A percentile compares a stretch with the other conserved stretches of the same genome.
phyloP scores from a whole-genome alignment of 2,797 vertebrate species.

The Acanthurus leucopareius region DNA sequence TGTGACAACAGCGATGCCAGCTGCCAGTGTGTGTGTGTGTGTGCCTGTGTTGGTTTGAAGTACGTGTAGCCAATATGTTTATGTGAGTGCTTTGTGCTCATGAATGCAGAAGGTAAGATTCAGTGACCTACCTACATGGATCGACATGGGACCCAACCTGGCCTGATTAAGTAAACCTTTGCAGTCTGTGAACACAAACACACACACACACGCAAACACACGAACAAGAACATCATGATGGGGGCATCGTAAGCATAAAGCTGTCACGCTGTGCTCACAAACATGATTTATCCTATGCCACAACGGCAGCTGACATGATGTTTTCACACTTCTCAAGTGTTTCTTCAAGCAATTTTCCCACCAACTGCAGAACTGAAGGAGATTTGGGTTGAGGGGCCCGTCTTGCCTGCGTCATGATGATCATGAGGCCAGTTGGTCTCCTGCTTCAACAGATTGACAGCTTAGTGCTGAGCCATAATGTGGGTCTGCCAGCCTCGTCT shows the following conservation, averaged over 20 bases:
- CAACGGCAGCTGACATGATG: constrained; percentile 25
- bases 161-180: constrained; percentile 57
- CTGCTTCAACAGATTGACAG: constrained; percentile 66
- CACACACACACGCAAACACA: constrained; percentile 9
- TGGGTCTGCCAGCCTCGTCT: constrained; percentile 69
- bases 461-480: constrained; percentile 58
- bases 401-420: constrained; percentile 45
- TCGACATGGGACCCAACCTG: constrained; percentile 50
- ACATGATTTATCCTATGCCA: constrained; percentile 21
- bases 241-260: constrained; percentile 19
- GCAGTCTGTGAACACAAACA: constrained; percentile 16
- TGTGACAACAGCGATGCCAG: constrained; percentile 11
- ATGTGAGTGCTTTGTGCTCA: constrained; percentile 12
- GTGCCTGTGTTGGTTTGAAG: background rate
- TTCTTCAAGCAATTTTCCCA: constrained; percentile 44
- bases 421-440: constrained; percentile 51
- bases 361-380: constrained; percentile 38
- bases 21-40: constrained; percentile 20
- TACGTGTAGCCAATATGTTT: constrained; percentile 5
- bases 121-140: constrained; percentile 34
- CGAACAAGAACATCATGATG: constrained; percentile 1
- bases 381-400: constrained; percentile 57
- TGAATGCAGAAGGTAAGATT: constrained; percentile 27
- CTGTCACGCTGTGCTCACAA: constrained; percentile 21
- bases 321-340: constrained; percentile 19